phyloP scores from a whole-genome alignment of 2,888 invertebrate species.

The Eulithis prunata region DNA sequence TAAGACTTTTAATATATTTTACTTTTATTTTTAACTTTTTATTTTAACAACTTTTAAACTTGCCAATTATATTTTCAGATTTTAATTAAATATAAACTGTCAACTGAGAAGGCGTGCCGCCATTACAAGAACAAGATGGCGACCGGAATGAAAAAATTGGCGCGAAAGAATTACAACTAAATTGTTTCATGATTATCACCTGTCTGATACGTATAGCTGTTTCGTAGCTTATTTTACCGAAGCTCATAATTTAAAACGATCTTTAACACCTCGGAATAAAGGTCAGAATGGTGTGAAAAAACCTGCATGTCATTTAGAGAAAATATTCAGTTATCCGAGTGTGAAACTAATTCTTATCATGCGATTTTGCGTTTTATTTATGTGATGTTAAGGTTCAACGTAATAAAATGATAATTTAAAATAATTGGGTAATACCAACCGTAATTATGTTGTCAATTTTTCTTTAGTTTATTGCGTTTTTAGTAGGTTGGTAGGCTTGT shows the following conservation, averaged over 20 bases:
- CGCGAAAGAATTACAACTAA: slow-evolving; percentile 65
- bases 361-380: slow-evolving; percentile 35
- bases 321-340: slow-evolving; percentile 29
- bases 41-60: too few relatives aligned
- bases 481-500: slow-evolving; percentile 41
- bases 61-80: slow-evolving; percentile 15
- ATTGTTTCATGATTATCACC: slow-evolving; percentile 73
- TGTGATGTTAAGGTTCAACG: slow-evolving; percentile 29
- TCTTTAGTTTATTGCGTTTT: slow-evolving; percentile 45
- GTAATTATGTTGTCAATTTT: slow-evolving; percentile 61
- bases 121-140: slow-evolving; percentile 65
- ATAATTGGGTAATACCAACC: slow-evolving; percentile 38
- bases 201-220: slow-evolving; percentile 39
- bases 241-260: slow-evolving; percentile 26
- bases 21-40: slow-evolving; percentile 16
- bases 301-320: slow-evolving; percentile 22
- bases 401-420: slow-evolving; percentile 31
- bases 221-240: slow-evolving; percentile 5
- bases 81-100: slow-evolving; percentile 20
- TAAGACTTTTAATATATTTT: neutral
- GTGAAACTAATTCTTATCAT: slow-evolving; percentile 30
- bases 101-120: slow-evolving; percentile 38
- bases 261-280: slow-evolving; percentile 29
- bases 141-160: slow-evolving; percentile 58
- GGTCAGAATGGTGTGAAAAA: slow-evolving; percentile 24